phyloP scores from a whole-genome alignment of 2,113 vertebrate species.

The Loxodonta africana region DNA sequence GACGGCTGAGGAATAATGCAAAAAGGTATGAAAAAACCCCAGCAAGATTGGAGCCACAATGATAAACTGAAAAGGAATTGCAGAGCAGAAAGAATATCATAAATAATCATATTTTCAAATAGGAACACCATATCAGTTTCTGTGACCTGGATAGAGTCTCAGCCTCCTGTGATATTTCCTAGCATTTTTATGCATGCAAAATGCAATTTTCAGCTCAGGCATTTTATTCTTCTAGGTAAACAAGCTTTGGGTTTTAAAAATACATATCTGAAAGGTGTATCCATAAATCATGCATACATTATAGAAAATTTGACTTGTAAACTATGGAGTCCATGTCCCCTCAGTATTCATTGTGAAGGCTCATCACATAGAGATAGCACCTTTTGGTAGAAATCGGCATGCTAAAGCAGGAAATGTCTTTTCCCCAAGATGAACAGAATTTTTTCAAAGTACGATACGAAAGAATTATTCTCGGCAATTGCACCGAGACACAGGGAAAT shows the following conservation, averaged over 20 bases:
- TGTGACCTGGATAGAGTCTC: slow-evolving; percentile 70
- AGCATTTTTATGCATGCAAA: slow-evolving; percentile 70
- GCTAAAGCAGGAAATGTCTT: slow-evolving; percentile 46
- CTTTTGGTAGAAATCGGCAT: neutral
- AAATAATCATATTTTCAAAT: slow-evolving; percentile 79
- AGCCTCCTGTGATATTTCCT: neutral
- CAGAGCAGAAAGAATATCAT: slow-evolving; percentile 74
- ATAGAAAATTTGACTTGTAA: slow-evolving; percentile 62
- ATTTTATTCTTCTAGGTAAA: slow-evolving; percentile 62
- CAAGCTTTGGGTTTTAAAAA: slow-evolving; percentile 65
- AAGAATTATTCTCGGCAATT: slow-evolving; percentile 58
- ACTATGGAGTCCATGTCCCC: neutral
- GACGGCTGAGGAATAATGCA: slow-evolving; percentile 70
- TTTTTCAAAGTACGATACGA: slow-evolving; percentile 56
- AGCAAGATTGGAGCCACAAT: neutral
- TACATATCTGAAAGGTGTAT: slow-evolving; percentile 62
- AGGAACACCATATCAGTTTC: slow-evolving; percentile 68
- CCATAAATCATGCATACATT: slow-evolving; percentile 54
- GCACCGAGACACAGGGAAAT: slow-evolving; percentile 23
- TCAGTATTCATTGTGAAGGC: neutral
- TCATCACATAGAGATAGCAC: neutral
- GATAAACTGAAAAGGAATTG: slow-evolving; percentile 76
- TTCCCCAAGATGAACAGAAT: slow-evolving; percentile 61
- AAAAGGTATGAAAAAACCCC: neutral
- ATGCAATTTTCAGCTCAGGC: neutral